Evolutionary conservation across 2,113 vertebrate species (phyloP).

Genomic region (Daubentonia madagascariensis): DNA sequence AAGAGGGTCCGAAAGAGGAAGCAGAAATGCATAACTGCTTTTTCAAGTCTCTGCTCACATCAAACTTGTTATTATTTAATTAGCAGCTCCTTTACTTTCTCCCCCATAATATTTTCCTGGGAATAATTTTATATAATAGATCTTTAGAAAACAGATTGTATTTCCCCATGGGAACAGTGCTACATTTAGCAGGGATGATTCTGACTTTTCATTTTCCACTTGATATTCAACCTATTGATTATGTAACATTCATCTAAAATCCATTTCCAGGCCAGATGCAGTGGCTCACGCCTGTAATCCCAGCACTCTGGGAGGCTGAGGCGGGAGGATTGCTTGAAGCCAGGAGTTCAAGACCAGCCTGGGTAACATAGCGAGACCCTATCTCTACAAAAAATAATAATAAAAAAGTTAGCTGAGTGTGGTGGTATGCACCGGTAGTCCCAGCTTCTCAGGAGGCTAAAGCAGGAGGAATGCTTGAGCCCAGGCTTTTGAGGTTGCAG

Average conservation of each 20-base stretch:
- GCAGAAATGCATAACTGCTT: neutral
- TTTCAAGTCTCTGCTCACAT: conserved; percentile 1
- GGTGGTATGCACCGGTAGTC: no score
- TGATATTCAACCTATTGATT: neutral
- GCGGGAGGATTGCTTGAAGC: no score
- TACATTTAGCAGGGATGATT: neutral
- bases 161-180: neutral
- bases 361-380: no score
- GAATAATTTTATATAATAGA: neutral
- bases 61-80: neutral
- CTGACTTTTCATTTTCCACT: conserved; percentile 8
- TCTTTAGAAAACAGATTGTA: neutral
- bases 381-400: no score
- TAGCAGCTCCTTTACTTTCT: neutral
- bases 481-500: no score
- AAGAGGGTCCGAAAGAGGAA: neutral
- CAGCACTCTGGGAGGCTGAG: no score
- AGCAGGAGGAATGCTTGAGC: no score
- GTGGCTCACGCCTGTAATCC: no score
- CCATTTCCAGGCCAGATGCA: neutral
- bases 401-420: no score
- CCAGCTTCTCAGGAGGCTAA: no score
- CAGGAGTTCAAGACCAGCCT: no score
- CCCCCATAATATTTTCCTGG: neutral
- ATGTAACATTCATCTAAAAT: neutral